Base-by-base conservation (phyloP, 2,888 invertebrate species). In the Thera britannica region DNA sequence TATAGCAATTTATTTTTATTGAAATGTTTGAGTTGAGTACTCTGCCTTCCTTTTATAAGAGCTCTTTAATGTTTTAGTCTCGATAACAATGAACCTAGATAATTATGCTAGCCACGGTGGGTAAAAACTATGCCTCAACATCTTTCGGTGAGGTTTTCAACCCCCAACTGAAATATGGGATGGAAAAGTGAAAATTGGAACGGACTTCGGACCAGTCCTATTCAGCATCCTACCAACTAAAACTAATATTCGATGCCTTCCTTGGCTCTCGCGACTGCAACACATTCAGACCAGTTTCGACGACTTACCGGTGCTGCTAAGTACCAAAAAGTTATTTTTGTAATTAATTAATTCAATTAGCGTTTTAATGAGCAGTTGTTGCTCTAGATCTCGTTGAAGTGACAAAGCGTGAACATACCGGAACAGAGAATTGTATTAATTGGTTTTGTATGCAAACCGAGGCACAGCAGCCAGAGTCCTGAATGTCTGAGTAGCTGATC, bases 371-470 rank as follows among this genome's bases (percentile, higher is more conserved):
- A 66, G 58, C 34, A 9, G 11, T 36, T 57, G 56, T 54, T 36
- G 52, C 62, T 60, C 52, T 57, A 60, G 62, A 61, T 59, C 67
- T 64, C 59, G 49, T 65, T 61, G 58, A 49, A 67, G 76, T 72
- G 79, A 71, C 76, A 74, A 70, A 71, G 72, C 77, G 78, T 77
- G 79, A 77, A 75, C 73, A 72, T 67, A 56, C 71, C 70, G 59
- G 66, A 56, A 65, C 62, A 8, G 68, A 69, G 73, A 73, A 72
- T 72, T 58, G 63, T 68, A 72, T 70, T 75, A 74, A 79, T 78
- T 77, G 71, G 65, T 70, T 56, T 34, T 3, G 34, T 60, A 59
- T 12, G 65, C 54, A 59, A 38, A 36, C 41, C 2, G n/a, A 49
- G 38, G 11, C 6, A 23, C 12, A 41, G 9, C 23, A 23, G 23